These are phyloP conservation scores for Crypturellus undulatus DNA, from an alignment of 2,113 vertebrate genomes.

Conservation along the genomic window DNA sequence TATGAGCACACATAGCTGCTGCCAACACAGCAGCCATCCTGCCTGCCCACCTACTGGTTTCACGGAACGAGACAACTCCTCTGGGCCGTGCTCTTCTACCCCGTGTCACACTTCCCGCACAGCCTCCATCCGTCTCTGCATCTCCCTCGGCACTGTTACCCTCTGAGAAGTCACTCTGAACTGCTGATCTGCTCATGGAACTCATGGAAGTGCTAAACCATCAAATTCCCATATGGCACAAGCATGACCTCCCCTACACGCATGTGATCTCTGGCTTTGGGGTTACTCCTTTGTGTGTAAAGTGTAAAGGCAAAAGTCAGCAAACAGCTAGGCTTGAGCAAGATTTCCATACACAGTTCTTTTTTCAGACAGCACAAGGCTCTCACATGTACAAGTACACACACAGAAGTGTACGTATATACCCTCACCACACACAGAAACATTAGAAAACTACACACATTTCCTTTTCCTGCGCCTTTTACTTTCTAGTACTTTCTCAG, in stretches of 20 bases:
- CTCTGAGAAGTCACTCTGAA: background rate
- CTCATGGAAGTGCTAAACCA: background rate
- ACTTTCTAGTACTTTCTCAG: background rate
- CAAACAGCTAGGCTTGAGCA: background rate
- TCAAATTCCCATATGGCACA: background rate
- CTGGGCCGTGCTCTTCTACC: background rate
- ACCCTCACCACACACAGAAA: too few relatives aligned
- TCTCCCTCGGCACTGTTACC: background rate
- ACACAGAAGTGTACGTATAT: accelerated
- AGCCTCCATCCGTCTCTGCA: background rate
- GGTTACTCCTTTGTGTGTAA: background rate
- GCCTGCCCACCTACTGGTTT: background rate
- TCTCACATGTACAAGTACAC: background rate
- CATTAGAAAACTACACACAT: background rate
- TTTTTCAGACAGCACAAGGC: background rate
- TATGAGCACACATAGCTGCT: background rate
- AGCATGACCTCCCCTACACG: accelerated
- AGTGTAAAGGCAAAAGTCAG: background rate
- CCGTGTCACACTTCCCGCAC: background rate
- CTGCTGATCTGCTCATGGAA: background rate
- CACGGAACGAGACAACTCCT: background rate
- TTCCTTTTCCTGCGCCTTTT: background rate
- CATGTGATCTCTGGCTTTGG: background rate
- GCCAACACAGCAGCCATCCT: background rate
- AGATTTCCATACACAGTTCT: background rate